Percentiles rank a stretch among this genome's conserved stretches.
Evolutionary conservation across 2,888 invertebrate species (phyloP).

Genomic region (Rhopalosiphum nymphaeae): DNA sequence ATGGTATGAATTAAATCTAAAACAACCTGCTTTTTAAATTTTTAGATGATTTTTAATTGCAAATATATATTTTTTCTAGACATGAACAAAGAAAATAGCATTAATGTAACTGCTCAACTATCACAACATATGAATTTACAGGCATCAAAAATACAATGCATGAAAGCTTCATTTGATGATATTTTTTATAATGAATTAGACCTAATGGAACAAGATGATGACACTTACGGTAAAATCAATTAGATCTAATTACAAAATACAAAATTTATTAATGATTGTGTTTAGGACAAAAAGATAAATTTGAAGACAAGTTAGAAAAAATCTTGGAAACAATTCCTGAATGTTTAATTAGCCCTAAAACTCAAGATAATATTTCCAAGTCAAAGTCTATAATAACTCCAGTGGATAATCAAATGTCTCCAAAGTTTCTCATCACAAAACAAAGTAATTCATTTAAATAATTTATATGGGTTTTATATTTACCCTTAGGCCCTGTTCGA

Average conservation of each 20-base stretch:
- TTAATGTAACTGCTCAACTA: conserved; percentile 76
- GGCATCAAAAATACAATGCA: conserved; percentile 81
- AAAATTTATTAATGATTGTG: background rate
- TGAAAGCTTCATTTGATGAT: conserved; percentile 84
- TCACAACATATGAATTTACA: conserved; percentile 77
- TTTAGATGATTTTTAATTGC: background rate
- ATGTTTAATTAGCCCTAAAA: conserved; percentile 42
- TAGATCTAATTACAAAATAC: background rate
- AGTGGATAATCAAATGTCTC: conserved; percentile 29
- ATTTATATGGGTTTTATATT: background rate
- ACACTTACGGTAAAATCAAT: conserved; percentile 62
- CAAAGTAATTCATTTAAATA: conserved; percentile 41
- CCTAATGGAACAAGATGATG: conserved; percentile 70
- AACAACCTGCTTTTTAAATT: background rate
- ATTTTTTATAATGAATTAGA: conserved; percentile 60
- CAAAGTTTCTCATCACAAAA: conserved; percentile 51
- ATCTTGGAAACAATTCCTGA: conserved; percentile 62
- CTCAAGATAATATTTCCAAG: conserved; percentile 11
- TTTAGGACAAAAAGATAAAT: conserved; percentile 59
- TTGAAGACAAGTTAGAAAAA: conserved; percentile 61
- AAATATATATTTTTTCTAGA: conserved; percentile 66
- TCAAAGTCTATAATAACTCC: conserved; percentile 28
- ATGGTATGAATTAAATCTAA: conserved; percentile 26
- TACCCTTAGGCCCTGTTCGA: background rate
- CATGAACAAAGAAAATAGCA: conserved; percentile 68